Evolutionary conservation across 2,113 vertebrate genomes (phyloP).

Genomic region (Origma solitaria): DNA sequence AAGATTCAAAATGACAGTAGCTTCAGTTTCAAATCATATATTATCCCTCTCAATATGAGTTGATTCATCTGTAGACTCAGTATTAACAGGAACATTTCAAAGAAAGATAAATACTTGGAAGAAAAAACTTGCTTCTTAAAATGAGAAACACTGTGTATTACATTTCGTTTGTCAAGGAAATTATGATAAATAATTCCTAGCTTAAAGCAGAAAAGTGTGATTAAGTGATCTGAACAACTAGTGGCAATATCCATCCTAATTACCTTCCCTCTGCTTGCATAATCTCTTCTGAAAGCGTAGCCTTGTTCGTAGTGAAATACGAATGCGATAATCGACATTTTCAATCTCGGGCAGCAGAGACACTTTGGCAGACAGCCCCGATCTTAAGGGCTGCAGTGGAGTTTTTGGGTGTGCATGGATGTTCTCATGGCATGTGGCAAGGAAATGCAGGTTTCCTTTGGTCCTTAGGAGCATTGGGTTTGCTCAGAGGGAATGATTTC

Average conservation of each 20-base stretch:
- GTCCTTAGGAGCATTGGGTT: not conserved
- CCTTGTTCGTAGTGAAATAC: not conserved
- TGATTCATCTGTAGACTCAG: not conserved
- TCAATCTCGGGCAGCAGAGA: not conserved
- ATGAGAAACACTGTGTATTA: not conserved
- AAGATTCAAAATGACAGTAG: not conserved
- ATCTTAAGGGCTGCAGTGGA: not conserved
- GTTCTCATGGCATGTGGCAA: not conserved
- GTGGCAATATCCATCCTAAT: constrained; percentile 8
- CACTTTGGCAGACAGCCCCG: not conserved
- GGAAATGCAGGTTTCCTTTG: not conserved
- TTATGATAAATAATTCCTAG: constrained; percentile 35
- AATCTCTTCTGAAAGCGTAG: not conserved
- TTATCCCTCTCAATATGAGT: not conserved
- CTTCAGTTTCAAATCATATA: not conserved
- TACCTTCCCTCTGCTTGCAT: not conserved
- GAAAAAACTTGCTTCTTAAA: not conserved
- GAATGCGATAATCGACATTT: not conserved
- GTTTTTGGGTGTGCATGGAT: not conserved
- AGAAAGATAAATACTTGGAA: constrained; percentile 29
- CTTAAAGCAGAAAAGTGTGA: constrained; percentile 26
- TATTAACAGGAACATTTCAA: constrained; percentile 14
- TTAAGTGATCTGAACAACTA: constrained; percentile 19
- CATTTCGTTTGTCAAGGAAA: constrained; percentile 29
- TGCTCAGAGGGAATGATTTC: not conserved